Percentiles rank a stretch among this genome's conserved stretches.
These are phyloP conservation scores for Achlya flavicornis DNA, from an alignment of 2,888 invertebrate genomes.

Conservation along the genomic window DNA sequence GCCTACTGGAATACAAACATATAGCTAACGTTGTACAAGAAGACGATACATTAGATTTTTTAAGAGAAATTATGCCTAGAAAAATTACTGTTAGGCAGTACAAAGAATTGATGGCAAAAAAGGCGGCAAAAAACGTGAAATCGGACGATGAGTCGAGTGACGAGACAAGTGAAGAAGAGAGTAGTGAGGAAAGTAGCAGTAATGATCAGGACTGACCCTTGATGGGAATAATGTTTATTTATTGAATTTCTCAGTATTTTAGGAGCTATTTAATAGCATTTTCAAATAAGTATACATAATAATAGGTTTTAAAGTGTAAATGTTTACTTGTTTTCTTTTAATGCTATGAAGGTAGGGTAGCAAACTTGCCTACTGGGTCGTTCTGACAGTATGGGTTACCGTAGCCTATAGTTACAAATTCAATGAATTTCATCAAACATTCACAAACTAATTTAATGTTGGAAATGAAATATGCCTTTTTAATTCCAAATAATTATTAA, in stretches of 20 bases:
- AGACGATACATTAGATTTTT: conserved; percentile 87
- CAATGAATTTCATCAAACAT: too few species aligned
- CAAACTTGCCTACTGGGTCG: too few species aligned
- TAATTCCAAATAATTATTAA: too few species aligned
- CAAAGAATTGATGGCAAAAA: conserved; percentile 86
- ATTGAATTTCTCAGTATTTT: not conserved
- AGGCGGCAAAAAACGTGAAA: conserved; percentile 57
- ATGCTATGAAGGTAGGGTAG: too few species aligned
- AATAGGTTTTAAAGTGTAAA: too few species aligned
- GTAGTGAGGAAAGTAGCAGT: conserved; percentile 63
- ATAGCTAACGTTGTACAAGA: conserved; percentile 88
- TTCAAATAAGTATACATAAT: not conserved
- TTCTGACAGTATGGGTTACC: too few species aligned
- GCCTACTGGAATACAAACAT: conserved; percentile 87
- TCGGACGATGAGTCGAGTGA: conserved; percentile 66
- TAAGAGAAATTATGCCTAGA: conserved; percentile 89
- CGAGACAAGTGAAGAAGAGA: conserved; percentile 65
- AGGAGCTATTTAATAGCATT: not conserved
- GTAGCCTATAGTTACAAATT: too few species aligned
- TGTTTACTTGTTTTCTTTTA: too few species aligned
- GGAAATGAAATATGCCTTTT: too few species aligned
- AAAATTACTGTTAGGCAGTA: conserved; percentile 88
- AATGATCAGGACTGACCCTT: conserved; percentile 55
- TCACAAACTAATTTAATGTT: too few species aligned
- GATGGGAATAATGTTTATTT: not conserved